These are phyloP conservation scores for Calcarius lapponicus DNA, from an alignment of 2,797 vertebrate species.

Conservation along the genomic window DNA sequence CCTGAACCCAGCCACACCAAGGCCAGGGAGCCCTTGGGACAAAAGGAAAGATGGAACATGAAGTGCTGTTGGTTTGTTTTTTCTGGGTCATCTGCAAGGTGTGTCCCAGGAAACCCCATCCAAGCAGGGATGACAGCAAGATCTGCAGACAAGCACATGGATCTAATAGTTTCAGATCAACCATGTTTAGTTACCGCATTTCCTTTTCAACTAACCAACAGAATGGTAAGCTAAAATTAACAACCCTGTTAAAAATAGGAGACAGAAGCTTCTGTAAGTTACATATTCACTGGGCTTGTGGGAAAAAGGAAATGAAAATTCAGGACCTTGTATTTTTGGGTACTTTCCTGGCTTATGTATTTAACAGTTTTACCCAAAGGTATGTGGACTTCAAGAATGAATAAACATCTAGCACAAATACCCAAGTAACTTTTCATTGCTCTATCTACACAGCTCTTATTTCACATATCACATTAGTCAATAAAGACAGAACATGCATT, in stretches of 20 bases:
- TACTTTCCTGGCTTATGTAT: neutral
- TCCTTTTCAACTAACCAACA: neutral
- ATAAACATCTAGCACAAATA: neutral
- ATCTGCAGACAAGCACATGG: neutral
- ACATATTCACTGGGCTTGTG: neutral
- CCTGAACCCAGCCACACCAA: neutral
- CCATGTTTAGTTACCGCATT: neutral
- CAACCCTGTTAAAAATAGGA: neutral
- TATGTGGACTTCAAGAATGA: neutral
- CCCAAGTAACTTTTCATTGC: neutral
- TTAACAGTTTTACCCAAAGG: neutral
- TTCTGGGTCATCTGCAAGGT: neutral
- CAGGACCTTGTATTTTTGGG: neutral
- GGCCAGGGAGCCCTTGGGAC: neutral
- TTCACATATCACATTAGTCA: neutral
- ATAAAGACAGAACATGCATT: neutral
- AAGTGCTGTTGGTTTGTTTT: neutral
- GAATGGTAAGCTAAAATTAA: neutral
- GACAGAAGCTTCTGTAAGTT: neutral
- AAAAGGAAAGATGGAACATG: neutral
- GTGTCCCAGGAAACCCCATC: neutral
- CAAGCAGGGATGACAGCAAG: neutral
- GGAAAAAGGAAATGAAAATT: neutral
- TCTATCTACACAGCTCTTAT: neutral
- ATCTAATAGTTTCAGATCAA: neutral